Evolutionary conservation across 2,797 vertebrate genomes (phyloP).

Genomic region (Amphiprion clarkii): DNA sequence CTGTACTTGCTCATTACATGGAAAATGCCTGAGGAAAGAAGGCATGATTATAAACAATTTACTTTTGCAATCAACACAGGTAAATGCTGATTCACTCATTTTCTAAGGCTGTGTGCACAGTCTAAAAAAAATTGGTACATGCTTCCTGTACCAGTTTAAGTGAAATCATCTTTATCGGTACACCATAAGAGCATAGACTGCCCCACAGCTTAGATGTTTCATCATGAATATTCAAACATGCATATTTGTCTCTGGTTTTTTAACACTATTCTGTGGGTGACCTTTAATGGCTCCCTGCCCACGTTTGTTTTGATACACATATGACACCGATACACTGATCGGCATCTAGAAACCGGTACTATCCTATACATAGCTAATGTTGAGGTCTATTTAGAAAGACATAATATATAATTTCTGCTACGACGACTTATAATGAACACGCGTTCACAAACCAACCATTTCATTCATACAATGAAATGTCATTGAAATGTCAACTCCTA

Average conservation of each 20-base stretch:
- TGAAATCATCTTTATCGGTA: neutral
- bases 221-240: neutral
- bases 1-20: neutral
- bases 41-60: neutral
- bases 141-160: neutral
- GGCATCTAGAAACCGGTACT: neutral
- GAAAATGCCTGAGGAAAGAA: neutral
- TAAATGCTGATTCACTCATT: neutral
- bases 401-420: no score
- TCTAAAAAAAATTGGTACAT: neutral
- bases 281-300: slow-evolving; percentile 1
- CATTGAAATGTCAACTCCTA: slow-evolving; percentile 38
- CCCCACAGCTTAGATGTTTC: neutral
- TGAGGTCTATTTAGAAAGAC: neutral
- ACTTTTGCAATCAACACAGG: neutral
- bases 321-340: neutral
- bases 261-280: neutral
- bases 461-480: slow-evolving; percentile 44
- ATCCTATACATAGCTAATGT: neutral
- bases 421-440: no score
- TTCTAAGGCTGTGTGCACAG: neutral
- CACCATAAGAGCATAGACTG: neutral
- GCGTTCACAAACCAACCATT: neutral
- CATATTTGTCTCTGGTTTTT: neutral
- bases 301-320: slow-evolving; percentile 36